These are phyloP conservation scores for Trematomus loennbergii DNA, from an alignment of 2,113 vertebrate genomes.

Conservation along the genomic window DNA sequence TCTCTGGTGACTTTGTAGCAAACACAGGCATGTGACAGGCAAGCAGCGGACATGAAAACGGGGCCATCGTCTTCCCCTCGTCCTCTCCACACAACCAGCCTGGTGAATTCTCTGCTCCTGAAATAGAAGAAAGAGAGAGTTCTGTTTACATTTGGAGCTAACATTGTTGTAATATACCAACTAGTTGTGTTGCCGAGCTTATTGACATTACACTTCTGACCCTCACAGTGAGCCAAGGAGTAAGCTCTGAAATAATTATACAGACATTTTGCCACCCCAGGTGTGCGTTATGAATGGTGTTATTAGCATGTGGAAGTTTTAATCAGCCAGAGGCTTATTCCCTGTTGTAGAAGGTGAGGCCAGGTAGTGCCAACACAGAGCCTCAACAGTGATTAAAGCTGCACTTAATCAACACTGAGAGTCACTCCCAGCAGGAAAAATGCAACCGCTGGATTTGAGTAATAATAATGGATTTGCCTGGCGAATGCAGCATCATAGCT, in stretches of 20 bases:
- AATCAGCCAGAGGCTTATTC: constrained; percentile 63
- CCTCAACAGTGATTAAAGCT: constrained; percentile 67
- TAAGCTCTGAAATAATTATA: constrained; percentile 41
- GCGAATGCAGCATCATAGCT: constrained; percentile 30
- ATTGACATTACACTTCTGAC: constrained; percentile 17
- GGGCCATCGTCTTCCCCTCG: constrained; percentile 87
- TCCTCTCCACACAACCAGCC: constrained; percentile 94
- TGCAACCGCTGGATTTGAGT: constrained; percentile 59
- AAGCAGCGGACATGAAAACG: constrained; percentile 91
- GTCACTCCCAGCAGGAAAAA: constrained; percentile 63
- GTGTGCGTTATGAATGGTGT: constrained; percentile 49
- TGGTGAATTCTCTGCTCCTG: constrained; percentile 94
- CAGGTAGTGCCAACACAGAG: constrained; percentile 51
- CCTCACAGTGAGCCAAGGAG: constrained; percentile 10
- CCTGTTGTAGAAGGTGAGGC: constrained; percentile 43
- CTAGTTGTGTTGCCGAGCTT: constrained; percentile 15
- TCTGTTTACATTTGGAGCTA: neutral
- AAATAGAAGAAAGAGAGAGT: neutral
- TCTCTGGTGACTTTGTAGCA: constrained; percentile 85
- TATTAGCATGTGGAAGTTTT: constrained; percentile 63
- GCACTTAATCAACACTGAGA: constrained; percentile 76
- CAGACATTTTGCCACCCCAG: constrained; percentile 19
- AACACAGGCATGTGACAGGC: constrained; percentile 90
- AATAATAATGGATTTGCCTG: constrained; percentile 60
- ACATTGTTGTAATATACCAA: neutral